These are phyloP conservation scores for Alsophila aescularia DNA, from an alignment of 2,888 invertebrate genomes.

Conservation along the genomic window DNA sequence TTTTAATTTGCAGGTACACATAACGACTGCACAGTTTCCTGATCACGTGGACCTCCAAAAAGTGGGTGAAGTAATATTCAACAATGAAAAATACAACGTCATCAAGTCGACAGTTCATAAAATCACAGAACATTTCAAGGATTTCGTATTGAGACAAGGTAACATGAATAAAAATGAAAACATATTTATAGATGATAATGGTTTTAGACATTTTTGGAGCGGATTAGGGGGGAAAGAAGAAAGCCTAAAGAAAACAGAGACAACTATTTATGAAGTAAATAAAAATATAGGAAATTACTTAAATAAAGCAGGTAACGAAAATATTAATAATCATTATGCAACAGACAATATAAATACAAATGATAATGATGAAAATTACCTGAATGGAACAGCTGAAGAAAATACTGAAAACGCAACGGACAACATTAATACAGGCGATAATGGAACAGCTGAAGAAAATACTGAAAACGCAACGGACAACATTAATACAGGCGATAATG, in stretches of 20 bases:
- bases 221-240: constrained; percentile 40
- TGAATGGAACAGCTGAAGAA: not conserved
- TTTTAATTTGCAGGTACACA: constrained; percentile 35
- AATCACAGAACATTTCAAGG: constrained; percentile 59
- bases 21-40: constrained; percentile 28
- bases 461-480: not conserved
- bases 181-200: constrained; percentile 62
- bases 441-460: not conserved
- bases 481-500: not conserved
- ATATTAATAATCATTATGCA: not conserved
- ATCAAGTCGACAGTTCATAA: constrained; percentile 58
- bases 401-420: no score
- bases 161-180: constrained; percentile 38
- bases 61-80: constrained; percentile 53
- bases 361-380: not conserved
- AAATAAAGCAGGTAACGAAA: not conserved
- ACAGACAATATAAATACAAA: not conserved
- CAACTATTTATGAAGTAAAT: constrained; percentile 7
- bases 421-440: not conserved
- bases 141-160: constrained; percentile 49
- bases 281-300: not conserved
- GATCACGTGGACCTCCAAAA: constrained; percentile 64
- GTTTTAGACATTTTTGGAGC: constrained; percentile 66
- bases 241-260: constrained; percentile 49
- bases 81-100: constrained; percentile 60